Percentiles rank a stretch among this genome's conserved stretches.
phyloP scores from a whole-genome alignment of 2,113 vertebrate genomes.

The Embiotoca jacksoni region DNA sequence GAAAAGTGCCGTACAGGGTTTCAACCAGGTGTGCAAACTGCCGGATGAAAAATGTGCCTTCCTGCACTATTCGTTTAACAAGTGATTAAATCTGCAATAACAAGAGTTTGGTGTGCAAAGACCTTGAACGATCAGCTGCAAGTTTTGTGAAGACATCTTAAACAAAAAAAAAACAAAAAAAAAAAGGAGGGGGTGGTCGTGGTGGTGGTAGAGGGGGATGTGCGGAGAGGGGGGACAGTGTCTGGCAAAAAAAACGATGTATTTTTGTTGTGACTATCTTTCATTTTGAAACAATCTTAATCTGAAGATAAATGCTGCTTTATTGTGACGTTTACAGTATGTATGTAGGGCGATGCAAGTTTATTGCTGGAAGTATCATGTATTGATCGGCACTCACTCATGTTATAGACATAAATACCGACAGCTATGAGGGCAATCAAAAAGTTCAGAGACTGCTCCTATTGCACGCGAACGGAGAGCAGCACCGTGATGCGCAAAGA shows the following conservation, averaged over 20 bases:
- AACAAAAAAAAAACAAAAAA: neutral
- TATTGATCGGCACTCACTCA: too few species aligned
- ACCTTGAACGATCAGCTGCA: constrained; percentile 11
- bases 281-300: neutral
- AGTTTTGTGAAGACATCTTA: constrained; percentile 26
- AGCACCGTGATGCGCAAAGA: too few species aligned
- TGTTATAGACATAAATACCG: too few species aligned
- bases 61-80: constrained; percentile 50
- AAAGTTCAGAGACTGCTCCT: too few species aligned
- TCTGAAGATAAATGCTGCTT: constrained; percentile 2
- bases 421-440: too few species aligned
- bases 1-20: constrained; percentile 23
- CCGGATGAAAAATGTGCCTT: constrained; percentile 51
- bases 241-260: neutral
- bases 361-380: too few species aligned
- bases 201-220: too few species aligned
- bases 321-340: neutral
- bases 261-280: neutral
- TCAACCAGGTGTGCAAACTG: constrained; percentile 51
- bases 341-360: too few species aligned
- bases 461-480: too few species aligned
- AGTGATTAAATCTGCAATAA: constrained; percentile 64
- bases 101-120: constrained; percentile 34
- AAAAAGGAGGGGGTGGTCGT: neutral
- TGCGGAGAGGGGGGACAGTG: neutral